Evolutionary conservation across 2,888 invertebrate genomes (phyloP).

Genomic region (Pyrgus malvae): DNA sequence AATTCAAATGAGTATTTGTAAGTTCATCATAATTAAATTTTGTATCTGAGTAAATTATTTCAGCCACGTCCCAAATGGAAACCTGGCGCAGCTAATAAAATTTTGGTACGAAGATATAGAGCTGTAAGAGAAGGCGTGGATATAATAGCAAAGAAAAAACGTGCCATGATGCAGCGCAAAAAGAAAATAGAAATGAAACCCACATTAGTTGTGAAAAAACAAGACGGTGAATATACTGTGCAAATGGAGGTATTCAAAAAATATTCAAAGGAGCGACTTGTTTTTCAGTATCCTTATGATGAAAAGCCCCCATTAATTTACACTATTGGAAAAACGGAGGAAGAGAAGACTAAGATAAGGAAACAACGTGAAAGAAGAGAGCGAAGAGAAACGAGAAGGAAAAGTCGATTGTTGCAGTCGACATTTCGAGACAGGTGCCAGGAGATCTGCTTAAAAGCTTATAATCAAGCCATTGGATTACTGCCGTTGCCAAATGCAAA

Average conservation of each 20-base stretch:
- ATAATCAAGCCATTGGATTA: constrained; percentile 71
- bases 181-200: constrained; percentile 72
- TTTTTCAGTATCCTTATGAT: constrained; percentile 70
- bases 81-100: constrained; percentile 68
- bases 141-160: constrained; percentile 65
- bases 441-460: constrained; percentile 74
- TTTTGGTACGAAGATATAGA: constrained; percentile 62
- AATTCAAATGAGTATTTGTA: too few species aligned
- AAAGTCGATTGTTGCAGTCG: constrained; percentile 64
- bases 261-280: constrained; percentile 66
- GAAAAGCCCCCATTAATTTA: constrained; percentile 68
- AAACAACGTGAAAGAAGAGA: constrained; percentile 63
- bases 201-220: constrained; percentile 60
- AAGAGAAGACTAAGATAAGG: constrained; percentile 59
- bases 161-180: constrained; percentile 61
- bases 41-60: too few species aligned
- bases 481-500: constrained; percentile 65
- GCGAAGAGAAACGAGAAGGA: constrained; percentile 67
- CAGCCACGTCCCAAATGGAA: constrained; percentile 70
- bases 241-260: constrained; percentile 75
- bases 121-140: constrained; percentile 61
- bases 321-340: constrained; percentile 67
- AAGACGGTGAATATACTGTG: constrained; percentile 67
- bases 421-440: constrained; percentile 72
- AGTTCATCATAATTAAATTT: too few species aligned